Percentiles rank a stretch among this genome's conserved stretches.
Conservation (phyloP, 1,140 invertebrate genomes). For the Aphelenchoides fujianensis region DNA sequence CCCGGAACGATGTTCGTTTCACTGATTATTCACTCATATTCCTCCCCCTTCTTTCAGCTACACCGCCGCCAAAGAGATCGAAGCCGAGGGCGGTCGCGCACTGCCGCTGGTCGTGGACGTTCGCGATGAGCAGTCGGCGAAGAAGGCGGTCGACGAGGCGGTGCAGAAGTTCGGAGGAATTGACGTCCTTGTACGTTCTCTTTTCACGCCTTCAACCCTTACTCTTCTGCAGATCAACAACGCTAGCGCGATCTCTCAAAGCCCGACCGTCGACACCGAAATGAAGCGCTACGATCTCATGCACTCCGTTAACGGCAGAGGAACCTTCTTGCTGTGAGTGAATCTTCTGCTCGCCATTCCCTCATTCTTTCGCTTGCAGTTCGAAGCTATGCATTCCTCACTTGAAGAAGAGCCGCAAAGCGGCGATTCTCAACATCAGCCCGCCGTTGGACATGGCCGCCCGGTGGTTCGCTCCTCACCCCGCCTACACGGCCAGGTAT, state of each 20-base stretch:
- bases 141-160: constrained; percentile 77
- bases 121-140: constrained; percentile 70
- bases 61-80: constrained; percentile 89
- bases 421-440: constrained; percentile 90
- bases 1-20: constrained; percentile 99
- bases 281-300: constrained; percentile 95
- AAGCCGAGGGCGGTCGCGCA: constrained; percentile 77
- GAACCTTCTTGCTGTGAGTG: constrained; percentile 79
- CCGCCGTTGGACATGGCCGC: constrained; percentile 85
- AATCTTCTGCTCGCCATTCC: background rate
- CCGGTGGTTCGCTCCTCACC: constrained; percentile 84
- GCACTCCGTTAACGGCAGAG: constrained; percentile 83
- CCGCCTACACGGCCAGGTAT: constrained; percentile 96
- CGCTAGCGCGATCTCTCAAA: constrained; percentile 91
- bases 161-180: constrained; percentile 90
- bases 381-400: constrained; percentile 83
- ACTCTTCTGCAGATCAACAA: no score
- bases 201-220: no score
- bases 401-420: constrained; percentile 80
- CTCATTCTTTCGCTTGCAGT: constrained; percentile 5
- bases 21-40: no score
- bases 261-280: constrained; percentile 76
- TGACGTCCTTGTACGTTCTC: no score
- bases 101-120: constrained; percentile 90
- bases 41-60: no score